phyloP scores from a whole-genome alignment of 2,797 vertebrate genomes.

The Coregonus suidteri region DNA sequence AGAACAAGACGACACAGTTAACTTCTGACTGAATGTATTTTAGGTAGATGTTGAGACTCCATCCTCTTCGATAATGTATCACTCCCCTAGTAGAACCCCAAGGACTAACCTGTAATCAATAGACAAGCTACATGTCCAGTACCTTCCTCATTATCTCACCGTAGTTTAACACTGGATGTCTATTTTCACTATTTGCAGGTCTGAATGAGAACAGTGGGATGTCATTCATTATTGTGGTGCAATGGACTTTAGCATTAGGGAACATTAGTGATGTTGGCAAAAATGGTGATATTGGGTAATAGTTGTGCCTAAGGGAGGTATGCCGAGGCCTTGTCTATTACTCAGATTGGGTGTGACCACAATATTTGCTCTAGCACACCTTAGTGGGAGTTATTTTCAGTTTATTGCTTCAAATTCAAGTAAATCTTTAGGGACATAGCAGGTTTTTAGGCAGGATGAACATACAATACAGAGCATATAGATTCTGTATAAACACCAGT shows the following conservation, averaged over 20 bases:
- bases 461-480: background rate
- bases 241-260: background rate
- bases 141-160: slow-evolving; percentile 44
- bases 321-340: background rate
- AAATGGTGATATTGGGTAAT: background rate
- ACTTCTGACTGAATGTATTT: slow-evolving; percentile 84
- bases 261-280: background rate
- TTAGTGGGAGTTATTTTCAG: background rate
- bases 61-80: slow-evolving; percentile 63
- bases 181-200: slow-evolving; percentile 39
- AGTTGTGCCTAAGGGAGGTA: background rate
- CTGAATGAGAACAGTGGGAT: slow-evolving; percentile 30
- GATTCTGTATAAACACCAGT: slow-evolving; percentile 2
- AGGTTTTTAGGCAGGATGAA: background rate
- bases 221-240: slow-evolving; percentile 13
- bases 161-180: slow-evolving; percentile 55
- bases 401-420: background rate
- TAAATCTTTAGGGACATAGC: background rate
- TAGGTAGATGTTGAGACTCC: slow-evolving; percentile 76
- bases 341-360: background rate
- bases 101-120: slow-evolving; percentile 34
- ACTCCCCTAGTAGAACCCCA: slow-evolving; percentile 42
- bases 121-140: slow-evolving; percentile 33
- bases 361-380: background rate
- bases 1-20: slow-evolving; percentile 79